Conservation (phyloP, 2,113 vertebrate species). For the Apus apus region DNA sequence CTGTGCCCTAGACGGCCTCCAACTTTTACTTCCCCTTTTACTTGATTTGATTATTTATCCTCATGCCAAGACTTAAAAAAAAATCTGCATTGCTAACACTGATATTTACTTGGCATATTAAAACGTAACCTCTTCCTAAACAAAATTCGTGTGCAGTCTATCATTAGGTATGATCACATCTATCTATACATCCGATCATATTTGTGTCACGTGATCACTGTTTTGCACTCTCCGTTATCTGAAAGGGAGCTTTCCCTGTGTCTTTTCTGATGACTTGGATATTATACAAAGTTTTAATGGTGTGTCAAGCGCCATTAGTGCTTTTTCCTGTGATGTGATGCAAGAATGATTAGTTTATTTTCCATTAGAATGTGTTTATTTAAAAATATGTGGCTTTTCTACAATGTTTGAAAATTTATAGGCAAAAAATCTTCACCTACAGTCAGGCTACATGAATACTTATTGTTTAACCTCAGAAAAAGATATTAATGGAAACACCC, state of each 20-base stretch:
- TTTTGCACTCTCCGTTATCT: not conserved
- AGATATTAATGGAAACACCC: not conserved
- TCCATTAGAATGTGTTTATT: not conserved
- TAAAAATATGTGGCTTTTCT: not conserved
- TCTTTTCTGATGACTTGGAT: not conserved
- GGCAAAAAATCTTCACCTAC: not conserved
- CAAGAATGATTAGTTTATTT: not conserved
- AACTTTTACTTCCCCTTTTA: too few relatives aligned
- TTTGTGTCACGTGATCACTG: not conserved
- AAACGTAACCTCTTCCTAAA: not conserved
- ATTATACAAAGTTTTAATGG: not conserved
- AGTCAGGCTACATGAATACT: not conserved
- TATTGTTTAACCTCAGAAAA: not conserved
- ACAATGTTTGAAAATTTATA: not conserved
- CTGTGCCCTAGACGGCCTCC: too few relatives aligned
- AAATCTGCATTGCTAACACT: not conserved
- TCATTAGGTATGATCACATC: not conserved
- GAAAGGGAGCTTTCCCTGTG: rapidly evolving
- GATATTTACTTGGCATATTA: not conserved
- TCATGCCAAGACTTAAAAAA: not conserved
- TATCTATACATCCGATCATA: too few relatives aligned
- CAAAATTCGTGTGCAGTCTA: not conserved
- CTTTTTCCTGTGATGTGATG: not conserved
- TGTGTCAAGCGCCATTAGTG: too few relatives aligned
- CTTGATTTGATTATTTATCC: not conserved